Conservation (phyloP, 2,113 vertebrate genomes). For the Grallaria varia region DNA sequence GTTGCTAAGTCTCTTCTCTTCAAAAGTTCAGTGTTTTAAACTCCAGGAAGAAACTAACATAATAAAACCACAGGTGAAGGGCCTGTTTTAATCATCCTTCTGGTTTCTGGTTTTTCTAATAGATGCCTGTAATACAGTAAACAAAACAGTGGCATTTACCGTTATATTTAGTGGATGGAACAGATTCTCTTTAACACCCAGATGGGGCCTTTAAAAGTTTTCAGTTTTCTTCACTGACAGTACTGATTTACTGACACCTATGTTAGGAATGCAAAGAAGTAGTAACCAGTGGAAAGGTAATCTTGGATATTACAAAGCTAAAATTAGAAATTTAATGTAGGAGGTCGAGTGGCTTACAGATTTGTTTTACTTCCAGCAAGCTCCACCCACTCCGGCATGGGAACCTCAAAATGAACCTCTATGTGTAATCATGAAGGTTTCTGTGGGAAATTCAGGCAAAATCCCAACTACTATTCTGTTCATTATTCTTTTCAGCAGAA, state of each 20-base stretch:
- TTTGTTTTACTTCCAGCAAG: background rate
- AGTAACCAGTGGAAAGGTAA: background rate
- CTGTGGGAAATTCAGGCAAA: background rate
- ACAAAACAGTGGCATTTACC: background rate
- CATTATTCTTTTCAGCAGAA: background rate
- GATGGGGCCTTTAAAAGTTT: rapidly evolving
- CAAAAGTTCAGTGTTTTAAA: background rate
- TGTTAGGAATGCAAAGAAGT: background rate
- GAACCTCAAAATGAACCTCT: background rate
- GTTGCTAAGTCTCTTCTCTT: background rate
- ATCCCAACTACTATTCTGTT: background rate
- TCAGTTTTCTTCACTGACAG: background rate
- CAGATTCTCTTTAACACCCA: background rate
- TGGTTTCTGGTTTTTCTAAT: background rate
- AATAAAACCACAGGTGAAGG: background rate
- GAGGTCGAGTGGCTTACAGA: background rate
- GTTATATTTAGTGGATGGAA: background rate
- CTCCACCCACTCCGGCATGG: background rate
- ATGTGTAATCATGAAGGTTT: background rate
- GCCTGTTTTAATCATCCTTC: background rate
- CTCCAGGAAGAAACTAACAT: background rate
- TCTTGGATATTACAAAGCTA: background rate
- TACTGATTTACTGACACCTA: background rate
- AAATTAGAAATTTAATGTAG: background rate
- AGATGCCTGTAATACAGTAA: background rate